These are phyloP conservation scores for Columba janthina DNA, from an alignment of 2,113 vertebrate genomes.

Conservation along the genomic window DNA sequence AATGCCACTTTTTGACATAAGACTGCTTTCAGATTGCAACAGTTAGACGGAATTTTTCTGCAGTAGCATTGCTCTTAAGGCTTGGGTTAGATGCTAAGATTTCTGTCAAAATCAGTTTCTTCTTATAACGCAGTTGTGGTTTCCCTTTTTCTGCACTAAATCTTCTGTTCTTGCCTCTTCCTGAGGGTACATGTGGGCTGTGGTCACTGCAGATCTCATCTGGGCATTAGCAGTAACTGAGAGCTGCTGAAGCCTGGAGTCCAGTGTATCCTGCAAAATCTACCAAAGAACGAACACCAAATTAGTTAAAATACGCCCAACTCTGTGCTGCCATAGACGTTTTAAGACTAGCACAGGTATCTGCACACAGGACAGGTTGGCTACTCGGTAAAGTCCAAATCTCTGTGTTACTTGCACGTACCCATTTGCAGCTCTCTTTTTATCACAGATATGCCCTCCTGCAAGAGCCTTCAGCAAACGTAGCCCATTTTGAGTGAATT, in stretches of 20 bases:
- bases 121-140: not conserved
- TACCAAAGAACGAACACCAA: not conserved
- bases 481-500: not conserved
- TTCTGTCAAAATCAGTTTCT: not conserved
- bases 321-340: not conserved
- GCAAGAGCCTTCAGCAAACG: not conserved
- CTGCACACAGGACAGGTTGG: not conserved
- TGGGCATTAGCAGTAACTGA: accelerated
- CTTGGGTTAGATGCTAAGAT: not conserved
- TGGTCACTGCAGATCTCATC: not conserved
- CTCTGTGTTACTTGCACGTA: accelerated
- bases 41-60: not conserved
- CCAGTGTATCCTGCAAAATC: not conserved
- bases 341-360: not conserved
- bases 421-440: not conserved
- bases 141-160: not conserved
- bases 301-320: accelerated
- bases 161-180: not conserved
- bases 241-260: not conserved
- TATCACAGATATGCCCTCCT: not conserved
- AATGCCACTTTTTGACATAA: not conserved
- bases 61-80: not conserved
- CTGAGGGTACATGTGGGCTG: not conserved
- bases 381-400: not conserved
- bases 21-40: not conserved